Evolutionary conservation across 1,140 invertebrate species (phyloP).

Genomic region (Megalopta genalis): DNA sequence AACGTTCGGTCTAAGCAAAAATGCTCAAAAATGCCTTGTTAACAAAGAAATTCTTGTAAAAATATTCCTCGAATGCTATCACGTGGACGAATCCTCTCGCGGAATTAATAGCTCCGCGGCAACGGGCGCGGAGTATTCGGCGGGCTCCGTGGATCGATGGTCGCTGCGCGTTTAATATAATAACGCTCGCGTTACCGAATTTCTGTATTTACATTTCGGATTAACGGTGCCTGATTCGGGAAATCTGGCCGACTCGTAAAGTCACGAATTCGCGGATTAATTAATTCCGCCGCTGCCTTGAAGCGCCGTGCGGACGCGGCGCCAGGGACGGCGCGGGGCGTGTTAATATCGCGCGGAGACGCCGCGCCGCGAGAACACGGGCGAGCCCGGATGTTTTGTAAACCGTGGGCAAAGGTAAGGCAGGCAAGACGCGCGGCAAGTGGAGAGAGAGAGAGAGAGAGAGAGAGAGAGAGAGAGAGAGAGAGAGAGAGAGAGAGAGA

Average conservation of each 20-base stretch:
- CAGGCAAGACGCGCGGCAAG: not conserved
- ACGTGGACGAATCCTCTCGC: too few relatives aligned
- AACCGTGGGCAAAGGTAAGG: not conserved
- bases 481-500: too few relatives aligned
- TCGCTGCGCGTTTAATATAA: too few relatives aligned
- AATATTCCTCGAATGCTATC: too few relatives aligned
- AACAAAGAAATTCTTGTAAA: too few relatives aligned
- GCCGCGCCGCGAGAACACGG: not conserved
- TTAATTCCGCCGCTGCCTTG: not conserved
- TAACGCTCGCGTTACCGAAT: not conserved
- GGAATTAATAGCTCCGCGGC: too few relatives aligned
- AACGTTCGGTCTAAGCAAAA: too few relatives aligned
- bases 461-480: too few relatives aligned
- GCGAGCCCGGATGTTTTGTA: not conserved
- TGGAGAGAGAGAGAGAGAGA: too few relatives aligned
- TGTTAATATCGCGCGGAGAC: not conserved
- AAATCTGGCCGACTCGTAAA: not conserved
- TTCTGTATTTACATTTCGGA: not conserved
- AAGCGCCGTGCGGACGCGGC: not conserved
- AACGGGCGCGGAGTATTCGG: too few relatives aligned
- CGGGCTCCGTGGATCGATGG: too few relatives aligned
- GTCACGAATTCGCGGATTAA: not conserved
- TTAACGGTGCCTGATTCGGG: not conserved
- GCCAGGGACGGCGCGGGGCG: not conserved
- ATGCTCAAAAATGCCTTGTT: too few relatives aligned